Evolutionary conservation across 2,797 vertebrate genomes (phyloP).

Genomic region (Chaunax sp.): DNA sequence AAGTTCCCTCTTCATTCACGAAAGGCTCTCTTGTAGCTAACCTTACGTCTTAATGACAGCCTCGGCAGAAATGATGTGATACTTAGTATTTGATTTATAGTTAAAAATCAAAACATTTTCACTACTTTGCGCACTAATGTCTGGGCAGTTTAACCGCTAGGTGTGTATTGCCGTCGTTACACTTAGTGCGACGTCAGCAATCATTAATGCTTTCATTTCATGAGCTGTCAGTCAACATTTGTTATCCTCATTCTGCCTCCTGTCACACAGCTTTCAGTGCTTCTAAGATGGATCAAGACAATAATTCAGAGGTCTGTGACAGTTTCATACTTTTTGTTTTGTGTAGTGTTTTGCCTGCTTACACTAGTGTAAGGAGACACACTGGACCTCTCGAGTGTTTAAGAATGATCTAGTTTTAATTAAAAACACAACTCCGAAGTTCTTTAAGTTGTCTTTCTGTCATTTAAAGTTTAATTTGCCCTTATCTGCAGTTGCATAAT

Average conservation of each 20-base stretch:
- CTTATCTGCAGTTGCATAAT: background rate
- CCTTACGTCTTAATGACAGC: background rate
- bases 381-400: background rate
- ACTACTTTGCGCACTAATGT: background rate
- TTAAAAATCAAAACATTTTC: background rate
- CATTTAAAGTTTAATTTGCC: background rate
- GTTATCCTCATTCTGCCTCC: conserved; percentile 21
- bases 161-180: conserved; percentile 8
- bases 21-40: background rate
- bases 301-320: conserved; percentile 81
- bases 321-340: background rate
- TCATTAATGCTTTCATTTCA: background rate
- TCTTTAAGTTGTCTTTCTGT: conserved; percentile 3
- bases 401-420: background rate
- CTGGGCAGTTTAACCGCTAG: background rate
- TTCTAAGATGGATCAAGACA: conserved; percentile 82
- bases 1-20: background rate
- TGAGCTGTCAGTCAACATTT: conserved; percentile 41
- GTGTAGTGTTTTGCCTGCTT: background rate
- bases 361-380: background rate
- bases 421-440: background rate
- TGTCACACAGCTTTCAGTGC: conserved; percentile 47
- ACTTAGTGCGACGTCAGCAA: conserved; percentile 68
- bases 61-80: background rate
- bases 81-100: background rate